These are phyloP conservation scores for Latrodectus elegans DNA, from an alignment of 2,888 invertebrate genomes.

Conservation along the genomic window DNA sequence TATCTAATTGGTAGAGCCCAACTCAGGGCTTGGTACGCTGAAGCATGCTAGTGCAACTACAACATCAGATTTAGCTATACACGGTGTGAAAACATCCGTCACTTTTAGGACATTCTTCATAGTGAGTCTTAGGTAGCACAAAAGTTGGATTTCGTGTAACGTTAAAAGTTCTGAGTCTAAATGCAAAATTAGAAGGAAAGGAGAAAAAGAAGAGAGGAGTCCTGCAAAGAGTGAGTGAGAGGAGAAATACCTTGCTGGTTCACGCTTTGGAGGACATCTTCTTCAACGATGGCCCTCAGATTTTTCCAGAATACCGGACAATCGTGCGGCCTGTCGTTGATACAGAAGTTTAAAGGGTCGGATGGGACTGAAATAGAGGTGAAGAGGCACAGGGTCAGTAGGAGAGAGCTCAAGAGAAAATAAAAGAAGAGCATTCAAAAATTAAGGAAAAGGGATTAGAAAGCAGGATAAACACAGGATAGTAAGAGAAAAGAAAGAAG, in stretches of 20 bases:
- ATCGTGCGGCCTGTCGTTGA: conserved; percentile 64
- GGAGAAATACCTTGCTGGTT: conserved; percentile 55
- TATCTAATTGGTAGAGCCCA: no score
- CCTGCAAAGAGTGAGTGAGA: conserved; percentile 3
- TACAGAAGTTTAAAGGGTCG: conserved; percentile 61
- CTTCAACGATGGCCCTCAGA: conserved; percentile 65
- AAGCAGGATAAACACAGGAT: background rate
- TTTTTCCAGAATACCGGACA: conserved; percentile 63
- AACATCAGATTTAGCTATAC: no score
- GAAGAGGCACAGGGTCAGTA: conserved; percentile 56
- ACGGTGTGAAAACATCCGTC: no score
- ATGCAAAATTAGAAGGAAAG: no score
- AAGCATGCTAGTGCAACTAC: no score
- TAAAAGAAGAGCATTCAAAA: conserved; percentile 24
- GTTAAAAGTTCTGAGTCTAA: no score
- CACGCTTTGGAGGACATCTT: conserved; percentile 37
- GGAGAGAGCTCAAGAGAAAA: conserved; percentile 22
- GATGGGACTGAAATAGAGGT: conserved; percentile 66
- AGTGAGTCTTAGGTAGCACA: no score
- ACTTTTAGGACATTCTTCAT: no score
- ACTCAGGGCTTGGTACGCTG: no score
- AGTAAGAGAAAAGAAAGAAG: background rate
- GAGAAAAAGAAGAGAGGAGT: background rate
- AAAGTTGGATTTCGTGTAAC: no score
- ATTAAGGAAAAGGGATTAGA: conserved; percentile 12